phyloP scores from a whole-genome alignment of 2,113 vertebrate genomes.

The Bothrops jararaca region DNA sequence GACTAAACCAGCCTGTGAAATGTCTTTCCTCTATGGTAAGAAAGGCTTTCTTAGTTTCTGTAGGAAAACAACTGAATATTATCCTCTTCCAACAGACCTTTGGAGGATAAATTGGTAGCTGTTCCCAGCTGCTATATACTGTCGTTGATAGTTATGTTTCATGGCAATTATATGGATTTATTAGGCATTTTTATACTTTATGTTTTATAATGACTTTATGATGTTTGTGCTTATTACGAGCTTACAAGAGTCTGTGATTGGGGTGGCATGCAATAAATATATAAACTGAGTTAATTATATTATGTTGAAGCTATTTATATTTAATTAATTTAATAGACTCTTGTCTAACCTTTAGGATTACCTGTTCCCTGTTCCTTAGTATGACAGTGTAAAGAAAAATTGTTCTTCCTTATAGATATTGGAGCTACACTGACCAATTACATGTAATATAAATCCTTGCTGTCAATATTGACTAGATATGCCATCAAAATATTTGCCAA shows the following conservation, averaged over 20 bases:
- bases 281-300: background rate
- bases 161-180: background rate
- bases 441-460: fast-evolving
- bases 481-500: background rate
- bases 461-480: background rate
- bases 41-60: background rate
- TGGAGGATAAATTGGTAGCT: background rate
- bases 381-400: background rate
- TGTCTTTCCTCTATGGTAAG: background rate
- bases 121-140: background rate
- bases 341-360: background rate
- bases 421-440: background rate
- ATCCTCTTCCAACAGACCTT: background rate
- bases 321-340: background rate
- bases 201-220: background rate
- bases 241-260: background rate
- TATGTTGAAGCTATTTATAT: background rate
- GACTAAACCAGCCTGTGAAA: background rate
- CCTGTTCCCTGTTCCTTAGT: background rate
- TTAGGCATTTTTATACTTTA: background rate
- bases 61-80: background rate
- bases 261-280: background rate
- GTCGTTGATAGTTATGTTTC: background rate
- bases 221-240: background rate
- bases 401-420: background rate